Evolutionary conservation across 1,140 invertebrate species (phyloP).

Genomic region (Wasmannia auropunctata): DNA sequence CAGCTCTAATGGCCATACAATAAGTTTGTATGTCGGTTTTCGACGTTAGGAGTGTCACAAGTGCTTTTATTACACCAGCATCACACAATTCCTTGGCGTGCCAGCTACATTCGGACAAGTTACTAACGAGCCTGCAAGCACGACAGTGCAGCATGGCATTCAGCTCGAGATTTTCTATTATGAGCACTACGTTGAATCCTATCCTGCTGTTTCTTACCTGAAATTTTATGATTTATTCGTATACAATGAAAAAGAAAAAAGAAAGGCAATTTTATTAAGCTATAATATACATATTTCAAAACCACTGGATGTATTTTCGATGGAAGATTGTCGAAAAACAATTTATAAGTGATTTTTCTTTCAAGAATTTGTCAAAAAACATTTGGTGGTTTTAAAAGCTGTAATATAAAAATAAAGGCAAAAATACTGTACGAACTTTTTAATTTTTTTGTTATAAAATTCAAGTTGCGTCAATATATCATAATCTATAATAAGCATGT

Average conservation of each 20-base stretch:
- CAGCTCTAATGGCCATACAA: constrained; percentile 78
- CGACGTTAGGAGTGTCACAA: constrained; percentile 67
- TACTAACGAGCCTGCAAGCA: constrained; percentile 80
- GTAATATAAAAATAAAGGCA: background rate
- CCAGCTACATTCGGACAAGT: constrained; percentile 77
- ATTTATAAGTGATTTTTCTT: background rate
- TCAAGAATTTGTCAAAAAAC: background rate
- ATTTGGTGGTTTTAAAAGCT: background rate
- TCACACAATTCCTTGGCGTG: constrained; percentile 77
- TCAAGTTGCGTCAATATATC: background rate
- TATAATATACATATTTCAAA: background rate
- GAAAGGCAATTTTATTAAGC: background rate
- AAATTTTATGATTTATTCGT: constrained; percentile 35
- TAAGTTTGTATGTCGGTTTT: constrained; percentile 74
- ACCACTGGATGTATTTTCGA: background rate
- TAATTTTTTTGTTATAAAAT: constrained; percentile 22
- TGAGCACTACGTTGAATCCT: constrained; percentile 71
- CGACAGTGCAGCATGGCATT: constrained; percentile 76
- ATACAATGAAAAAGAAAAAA: background rate
- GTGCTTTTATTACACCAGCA: constrained; percentile 69
- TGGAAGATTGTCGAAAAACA: background rate
- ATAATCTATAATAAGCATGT: background rate
- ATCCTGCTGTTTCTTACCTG: constrained; percentile 77
- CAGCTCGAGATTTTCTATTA: constrained; percentile 76
- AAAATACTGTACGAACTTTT: background rate